Evolutionary conservation across 2,888 invertebrate species (phyloP), one percentile per base, ranked within the genome.

Genomic region (Pterostichus niger): DNA sequence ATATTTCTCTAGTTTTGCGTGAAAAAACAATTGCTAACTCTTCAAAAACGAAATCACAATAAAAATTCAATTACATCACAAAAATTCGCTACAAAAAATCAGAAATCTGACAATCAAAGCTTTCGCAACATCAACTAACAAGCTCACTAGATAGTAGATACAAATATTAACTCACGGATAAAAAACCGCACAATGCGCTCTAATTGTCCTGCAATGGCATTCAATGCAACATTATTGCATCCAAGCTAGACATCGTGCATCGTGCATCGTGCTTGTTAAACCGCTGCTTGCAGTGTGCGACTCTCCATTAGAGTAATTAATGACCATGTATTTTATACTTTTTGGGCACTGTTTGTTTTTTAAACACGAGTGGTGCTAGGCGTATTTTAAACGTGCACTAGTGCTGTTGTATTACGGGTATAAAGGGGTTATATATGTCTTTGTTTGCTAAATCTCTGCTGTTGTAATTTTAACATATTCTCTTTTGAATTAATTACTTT

Each of bases 281-380:
- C 15, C 15, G 54, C 15, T 17, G 54, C 54, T 7, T 54, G 54
- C 54, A 40, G 40, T 54, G 10, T 54, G 54, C 17, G 54, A 54
- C 15, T 54, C 54, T 54, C 54, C 54, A 54, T 54, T 54, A 54
- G 54, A n/a, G 54, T 54, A 54, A 54, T 54, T 54, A 54, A 54
- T 54, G 54, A 54, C 54, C 54, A 17, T 13, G 17, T 54, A 54
- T 54, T 54, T 54, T 54, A 54, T 54, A 11, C 54, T 54, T 54
- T 54, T 54, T 54, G 54, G 54, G 1, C 6, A 15, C 40, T 40
- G 54, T 13, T 15, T 6, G 15, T 54, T 54, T 54, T 54, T 54
- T 7, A 15, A 15, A 13, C 40, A 40, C 40, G 9, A 54, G 54
- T 54, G 9, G 54, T 54, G 54, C 54, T 13, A 54, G 0, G 17